phyloP scores from a whole-genome alignment of 1,140 invertebrate genomes.

The Apocrypta bakeri region DNA sequence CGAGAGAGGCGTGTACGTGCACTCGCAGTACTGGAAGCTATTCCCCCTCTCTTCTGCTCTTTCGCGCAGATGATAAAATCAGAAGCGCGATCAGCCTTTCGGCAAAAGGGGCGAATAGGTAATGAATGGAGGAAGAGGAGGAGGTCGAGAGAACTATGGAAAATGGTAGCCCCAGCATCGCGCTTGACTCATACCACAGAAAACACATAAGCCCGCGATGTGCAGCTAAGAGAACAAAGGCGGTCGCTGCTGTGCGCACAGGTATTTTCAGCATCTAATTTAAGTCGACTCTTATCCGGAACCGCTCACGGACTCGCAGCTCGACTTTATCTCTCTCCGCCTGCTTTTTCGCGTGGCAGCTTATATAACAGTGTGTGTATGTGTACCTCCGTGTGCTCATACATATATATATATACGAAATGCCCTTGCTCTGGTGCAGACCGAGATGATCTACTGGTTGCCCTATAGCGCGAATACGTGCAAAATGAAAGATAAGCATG shows the following conservation, averaged over 20 bases:
- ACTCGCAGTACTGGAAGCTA: background rate
- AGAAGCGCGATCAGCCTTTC: conserved; percentile 17
- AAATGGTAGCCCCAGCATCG: conserved; percentile 32
- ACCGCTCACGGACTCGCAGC: conserved; percentile 2
- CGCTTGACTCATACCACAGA: background rate
- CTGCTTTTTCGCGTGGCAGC: background rate
- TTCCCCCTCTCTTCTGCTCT: background rate
- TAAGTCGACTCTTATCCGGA: conserved; percentile 56
- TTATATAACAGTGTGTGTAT: background rate
- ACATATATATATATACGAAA: background rate
- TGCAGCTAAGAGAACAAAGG: conserved; percentile 10
- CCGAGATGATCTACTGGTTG: background rate
- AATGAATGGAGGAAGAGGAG: background rate
- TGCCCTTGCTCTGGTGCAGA: background rate
- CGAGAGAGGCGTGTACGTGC: background rate
- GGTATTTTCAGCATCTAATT: conserved; percentile 56
- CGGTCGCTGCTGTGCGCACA: background rate
- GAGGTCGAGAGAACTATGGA: background rate
- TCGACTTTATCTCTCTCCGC: conserved; percentile 18
- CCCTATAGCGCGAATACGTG: background rate
- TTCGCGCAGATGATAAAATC: conserved; percentile 22
- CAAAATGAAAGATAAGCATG: conserved; percentile 23
- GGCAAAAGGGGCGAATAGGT: conserved; percentile 13
- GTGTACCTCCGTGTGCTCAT: no score
- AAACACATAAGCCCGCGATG: conserved; percentile 15